Conservation (phyloP, 2,797 vertebrate genomes). For the Lophius americanus region DNA sequence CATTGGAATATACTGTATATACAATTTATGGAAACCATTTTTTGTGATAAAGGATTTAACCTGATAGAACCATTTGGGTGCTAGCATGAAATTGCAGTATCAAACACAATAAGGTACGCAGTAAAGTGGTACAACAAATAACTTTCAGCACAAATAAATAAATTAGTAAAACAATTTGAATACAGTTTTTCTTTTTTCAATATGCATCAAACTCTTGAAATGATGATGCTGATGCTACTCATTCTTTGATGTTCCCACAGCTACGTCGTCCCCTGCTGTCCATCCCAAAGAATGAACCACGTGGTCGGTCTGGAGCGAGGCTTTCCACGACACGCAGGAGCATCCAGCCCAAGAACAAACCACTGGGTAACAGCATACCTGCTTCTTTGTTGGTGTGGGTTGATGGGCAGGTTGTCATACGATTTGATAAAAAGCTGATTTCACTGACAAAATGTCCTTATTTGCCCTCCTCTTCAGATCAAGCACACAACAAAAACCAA, state of each 20-base stretch:
- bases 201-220: background rate
- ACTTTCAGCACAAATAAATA: too few species aligned
- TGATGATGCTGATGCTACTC: background rate
- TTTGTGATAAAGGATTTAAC: too few species aligned
- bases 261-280: constrained; percentile 94
- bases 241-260: constrained; percentile 66
- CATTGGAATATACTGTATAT: too few species aligned
- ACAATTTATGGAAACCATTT: too few species aligned
- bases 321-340: constrained; percentile 95
- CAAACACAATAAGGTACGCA: too few species aligned
- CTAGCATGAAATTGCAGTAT: too few species aligned
- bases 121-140: too few species aligned
- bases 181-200: too few species aligned
- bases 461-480: constrained; percentile 39
- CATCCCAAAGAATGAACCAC: constrained; percentile 91
- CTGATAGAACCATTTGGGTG: too few species aligned
- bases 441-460: background rate
- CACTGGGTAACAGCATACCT: constrained; percentile 80
- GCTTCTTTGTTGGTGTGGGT: constrained; percentile 12
- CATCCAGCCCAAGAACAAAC: constrained; percentile 94
- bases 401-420: too few species aligned
- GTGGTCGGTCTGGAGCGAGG: constrained; percentile 88
- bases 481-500: constrained; percentile 18
- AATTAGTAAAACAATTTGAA: too few species aligned
- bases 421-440: background rate